These are phyloP conservation scores for Orthosia cruda DNA, from an alignment of 2,888 invertebrate species.

Conservation along the genomic window DNA sequence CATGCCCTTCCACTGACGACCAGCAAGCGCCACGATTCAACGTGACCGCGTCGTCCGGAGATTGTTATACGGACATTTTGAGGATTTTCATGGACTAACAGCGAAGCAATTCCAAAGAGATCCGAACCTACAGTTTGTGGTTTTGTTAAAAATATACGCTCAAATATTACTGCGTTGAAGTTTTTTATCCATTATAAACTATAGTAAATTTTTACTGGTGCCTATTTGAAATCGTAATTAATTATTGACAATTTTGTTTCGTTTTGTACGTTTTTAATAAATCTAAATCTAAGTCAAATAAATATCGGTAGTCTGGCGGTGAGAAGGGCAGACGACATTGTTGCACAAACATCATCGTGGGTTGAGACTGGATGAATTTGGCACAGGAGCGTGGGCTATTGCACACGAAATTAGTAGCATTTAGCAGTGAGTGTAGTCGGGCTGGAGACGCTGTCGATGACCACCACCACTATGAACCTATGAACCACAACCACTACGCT, in stretches of 20 bases:
- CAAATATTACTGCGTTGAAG: constrained; percentile 11
- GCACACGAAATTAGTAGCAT: no score
- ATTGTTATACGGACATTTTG: constrained; percentile 8
- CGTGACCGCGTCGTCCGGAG: constrained; percentile 5
- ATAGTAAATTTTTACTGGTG: not conserved
- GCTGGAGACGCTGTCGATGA: no score
- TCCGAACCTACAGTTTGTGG: constrained; percentile 16
- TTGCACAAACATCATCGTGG: no score
- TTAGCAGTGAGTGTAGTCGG: no score
- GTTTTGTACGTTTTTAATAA: constrained; percentile 35
- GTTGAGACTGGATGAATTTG: no score
- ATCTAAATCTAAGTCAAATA: constrained; percentile 6
- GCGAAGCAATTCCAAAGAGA: constrained; percentile 44
- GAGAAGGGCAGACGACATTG: no score
- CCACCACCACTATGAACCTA: no score
- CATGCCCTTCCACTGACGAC: constrained; percentile 90
- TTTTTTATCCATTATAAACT: constrained; percentile 7
- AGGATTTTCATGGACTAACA: constrained; percentile 11
- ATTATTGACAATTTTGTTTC: constrained; percentile 7
- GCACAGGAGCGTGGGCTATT: no score
- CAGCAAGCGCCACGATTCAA: constrained; percentile 23
- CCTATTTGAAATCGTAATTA: not conserved
- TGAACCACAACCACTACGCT: no score
- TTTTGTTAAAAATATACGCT: constrained; percentile 37
- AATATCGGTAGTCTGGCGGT: no score